phyloP scores from a whole-genome alignment of 2,113 vertebrate species.

The Isichthys henryi region DNA sequence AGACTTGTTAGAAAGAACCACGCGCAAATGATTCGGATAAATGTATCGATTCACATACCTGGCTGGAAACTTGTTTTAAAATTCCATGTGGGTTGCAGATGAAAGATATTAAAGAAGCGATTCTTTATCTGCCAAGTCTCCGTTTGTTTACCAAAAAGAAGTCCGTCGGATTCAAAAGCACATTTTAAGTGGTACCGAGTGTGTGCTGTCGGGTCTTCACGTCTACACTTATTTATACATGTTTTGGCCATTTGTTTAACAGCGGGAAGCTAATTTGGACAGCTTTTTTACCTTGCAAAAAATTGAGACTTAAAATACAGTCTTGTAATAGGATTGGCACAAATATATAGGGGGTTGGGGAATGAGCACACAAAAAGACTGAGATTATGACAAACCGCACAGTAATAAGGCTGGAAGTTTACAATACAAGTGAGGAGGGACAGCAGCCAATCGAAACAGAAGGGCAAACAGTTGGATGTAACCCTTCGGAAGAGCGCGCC shows the following conservation, averaged over 20 bases:
- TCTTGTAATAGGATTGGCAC: not conserved
- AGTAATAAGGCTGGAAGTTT: constrained; percentile 11
- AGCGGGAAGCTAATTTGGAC: not conserved
- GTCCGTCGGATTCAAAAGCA: not conserved
- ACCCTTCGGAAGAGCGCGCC: not conserved
- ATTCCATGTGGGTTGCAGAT: not conserved
- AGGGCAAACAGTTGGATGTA: constrained; percentile 13
- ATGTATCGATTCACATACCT: not conserved
- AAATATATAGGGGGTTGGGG: not conserved
- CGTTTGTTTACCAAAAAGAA: not conserved
- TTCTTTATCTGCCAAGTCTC: not conserved
- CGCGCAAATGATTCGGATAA: not conserved
- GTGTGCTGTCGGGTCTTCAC: not conserved
- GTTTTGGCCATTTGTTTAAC: not conserved
- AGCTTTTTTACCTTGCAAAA: not conserved
- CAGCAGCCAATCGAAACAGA: constrained; percentile 6
- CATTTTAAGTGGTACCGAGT: not conserved
- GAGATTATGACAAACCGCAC: not conserved
- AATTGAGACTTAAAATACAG: not conserved
- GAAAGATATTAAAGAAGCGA: not conserved
- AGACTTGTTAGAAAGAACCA: not conserved
- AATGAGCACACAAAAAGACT: not conserved
- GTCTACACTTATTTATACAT: not conserved
- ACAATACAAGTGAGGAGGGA: constrained; percentile 4
- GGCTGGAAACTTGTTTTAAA: not conserved